phyloP scores from a whole-genome alignment of 2,888 invertebrate genomes.

The Folsomia manolachei region DNA sequence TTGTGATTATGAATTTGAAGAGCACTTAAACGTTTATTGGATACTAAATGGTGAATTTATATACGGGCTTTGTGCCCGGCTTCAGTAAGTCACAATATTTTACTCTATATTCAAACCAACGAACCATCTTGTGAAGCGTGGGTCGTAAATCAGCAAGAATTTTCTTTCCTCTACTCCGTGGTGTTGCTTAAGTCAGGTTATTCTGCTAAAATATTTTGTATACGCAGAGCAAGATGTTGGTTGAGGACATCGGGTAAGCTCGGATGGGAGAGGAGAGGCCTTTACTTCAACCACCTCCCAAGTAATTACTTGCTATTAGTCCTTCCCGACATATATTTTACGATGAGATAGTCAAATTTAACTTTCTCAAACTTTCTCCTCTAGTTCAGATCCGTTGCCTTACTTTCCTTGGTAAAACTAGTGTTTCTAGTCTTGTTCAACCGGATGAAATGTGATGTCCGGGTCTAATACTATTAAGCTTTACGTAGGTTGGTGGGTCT shows the following conservation, averaged over 20 bases:
- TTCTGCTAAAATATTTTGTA: neutral
- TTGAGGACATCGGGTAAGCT: neutral
- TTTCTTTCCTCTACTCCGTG: neutral
- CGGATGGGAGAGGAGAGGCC: neutral
- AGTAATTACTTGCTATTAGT: conserved; percentile 8
- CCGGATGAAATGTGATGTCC: too few relatives aligned
- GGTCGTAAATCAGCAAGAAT: neutral
- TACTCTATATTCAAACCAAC: too few relatives aligned
- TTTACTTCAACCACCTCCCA: neutral
- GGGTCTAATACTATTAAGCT: too few relatives aligned
- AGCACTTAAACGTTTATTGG: conserved; percentile 5
- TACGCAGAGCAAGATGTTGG: neutral
- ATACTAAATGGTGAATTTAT: neutral
- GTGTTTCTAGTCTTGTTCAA: too few relatives aligned
- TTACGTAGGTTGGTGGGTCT: too few relatives aligned
- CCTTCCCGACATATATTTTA: neutral
- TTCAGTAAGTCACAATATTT: neutral
- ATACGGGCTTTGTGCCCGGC: neutral
- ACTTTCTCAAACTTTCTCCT: conserved; percentile 5
- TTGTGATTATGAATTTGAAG: conserved; percentile 5
- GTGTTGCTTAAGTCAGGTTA: too few relatives aligned
- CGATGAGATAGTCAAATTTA: conserved; percentile 8
- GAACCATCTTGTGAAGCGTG: neutral
- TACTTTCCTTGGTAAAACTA: too few relatives aligned
- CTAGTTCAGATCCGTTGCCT: neutral